Evolutionary conservation across 2,888 invertebrate genomes (phyloP).

Genomic region (Leucania comma): DNA sequence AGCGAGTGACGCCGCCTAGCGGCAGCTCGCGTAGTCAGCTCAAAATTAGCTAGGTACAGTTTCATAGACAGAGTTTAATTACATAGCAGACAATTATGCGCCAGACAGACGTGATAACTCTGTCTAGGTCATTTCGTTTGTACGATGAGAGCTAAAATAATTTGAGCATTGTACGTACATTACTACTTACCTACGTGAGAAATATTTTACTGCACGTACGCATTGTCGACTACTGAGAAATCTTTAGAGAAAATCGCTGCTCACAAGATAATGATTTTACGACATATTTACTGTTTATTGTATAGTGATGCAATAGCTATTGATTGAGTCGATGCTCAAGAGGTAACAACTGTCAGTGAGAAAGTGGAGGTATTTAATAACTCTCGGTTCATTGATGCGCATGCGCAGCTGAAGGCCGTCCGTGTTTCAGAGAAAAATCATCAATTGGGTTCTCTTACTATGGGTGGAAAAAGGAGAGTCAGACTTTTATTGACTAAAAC

Average conservation of each 20-base stretch:
- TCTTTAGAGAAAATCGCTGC: not conserved
- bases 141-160: slow-evolving; percentile 73
- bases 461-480: too few species aligned
- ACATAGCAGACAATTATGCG: slow-evolving; percentile 84
- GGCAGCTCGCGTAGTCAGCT: slow-evolving; percentile 41
- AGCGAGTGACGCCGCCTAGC: slow-evolving; percentile 27
- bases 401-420: too few species aligned
- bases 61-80: slow-evolving; percentile 81
- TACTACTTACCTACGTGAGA: slow-evolving; percentile 43
- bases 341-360: too few species aligned
- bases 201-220: slow-evolving; percentile 38
- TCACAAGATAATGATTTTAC: slow-evolving; percentile 10
- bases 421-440: too few species aligned
- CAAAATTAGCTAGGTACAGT: slow-evolving; percentile 67
- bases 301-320: too few species aligned
- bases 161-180: slow-evolving; percentile 60
- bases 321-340: too few species aligned
- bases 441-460: too few species aligned
- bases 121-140: slow-evolving; percentile 84
- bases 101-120: slow-evolving; percentile 84
- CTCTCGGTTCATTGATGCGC: too few species aligned
- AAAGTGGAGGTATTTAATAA: too few species aligned
- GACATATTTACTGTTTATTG: slow-evolving; percentile 9
- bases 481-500: too few species aligned
- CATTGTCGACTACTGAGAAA: slow-evolving; percentile 12